Percentiles rank a stretch among this genome's conserved stretches.
Evolutionary conservation across 2,113 vertebrate genomes (phyloP).

Genomic region (Microtus ochrogaster): DNA sequence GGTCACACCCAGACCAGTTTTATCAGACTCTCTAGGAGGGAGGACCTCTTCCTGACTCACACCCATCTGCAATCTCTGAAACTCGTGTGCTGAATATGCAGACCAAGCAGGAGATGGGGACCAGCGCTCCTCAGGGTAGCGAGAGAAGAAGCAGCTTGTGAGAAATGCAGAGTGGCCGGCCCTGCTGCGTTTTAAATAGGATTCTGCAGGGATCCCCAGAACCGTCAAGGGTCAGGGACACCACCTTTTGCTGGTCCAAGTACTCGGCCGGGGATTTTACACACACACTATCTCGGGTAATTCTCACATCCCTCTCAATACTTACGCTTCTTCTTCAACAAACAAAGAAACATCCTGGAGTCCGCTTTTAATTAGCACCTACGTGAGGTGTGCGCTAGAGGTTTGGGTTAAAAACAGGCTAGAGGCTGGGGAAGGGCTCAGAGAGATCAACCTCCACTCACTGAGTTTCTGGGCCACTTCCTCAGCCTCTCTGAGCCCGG

Average conservation of each 20-base stretch:
- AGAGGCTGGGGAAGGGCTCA: background rate
- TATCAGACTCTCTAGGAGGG: background rate
- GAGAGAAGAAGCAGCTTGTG: background rate
- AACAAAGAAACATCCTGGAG: background rate
- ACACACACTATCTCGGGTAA: background rate
- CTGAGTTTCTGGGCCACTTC: background rate
- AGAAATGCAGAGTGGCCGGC: background rate
- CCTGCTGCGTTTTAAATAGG: background rate
- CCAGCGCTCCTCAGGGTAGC: no score
- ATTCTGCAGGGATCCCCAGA: background rate
- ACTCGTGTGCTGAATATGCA: background rate
- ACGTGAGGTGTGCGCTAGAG: background rate
- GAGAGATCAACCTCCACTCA: background rate
- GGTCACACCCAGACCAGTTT: background rate
- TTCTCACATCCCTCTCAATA: background rate
- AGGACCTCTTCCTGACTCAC: background rate
- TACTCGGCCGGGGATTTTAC: background rate
- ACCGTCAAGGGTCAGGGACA: background rate
- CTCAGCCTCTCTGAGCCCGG: background rate
- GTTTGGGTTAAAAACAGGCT: background rate
- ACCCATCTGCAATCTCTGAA: background rate
- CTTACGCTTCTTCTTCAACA: background rate
- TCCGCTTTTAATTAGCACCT: background rate
- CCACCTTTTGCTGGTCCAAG: background rate
- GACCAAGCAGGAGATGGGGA: background rate